Evolutionary conservation across 2,797 vertebrate genomes (phyloP).

Genomic region (Ceryle rudis): DNA sequence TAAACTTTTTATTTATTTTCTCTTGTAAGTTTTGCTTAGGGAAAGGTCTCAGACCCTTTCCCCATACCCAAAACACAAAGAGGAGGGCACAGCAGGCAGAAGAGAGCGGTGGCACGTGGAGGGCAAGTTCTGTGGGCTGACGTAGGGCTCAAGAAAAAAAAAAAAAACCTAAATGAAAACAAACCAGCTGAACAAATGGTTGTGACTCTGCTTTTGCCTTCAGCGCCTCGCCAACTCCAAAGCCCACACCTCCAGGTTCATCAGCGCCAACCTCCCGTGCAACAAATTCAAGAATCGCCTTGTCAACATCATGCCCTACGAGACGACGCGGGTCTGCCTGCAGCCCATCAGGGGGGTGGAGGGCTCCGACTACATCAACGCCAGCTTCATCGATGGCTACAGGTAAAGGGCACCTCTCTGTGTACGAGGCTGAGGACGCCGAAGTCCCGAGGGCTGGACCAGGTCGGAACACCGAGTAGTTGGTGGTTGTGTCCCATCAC

Average conservation of each 20-base stretch:
- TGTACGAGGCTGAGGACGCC: not conserved
- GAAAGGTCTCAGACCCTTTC: not conserved
- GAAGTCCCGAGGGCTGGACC: rapidly evolving
- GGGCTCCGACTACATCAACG: conserved; percentile 96
- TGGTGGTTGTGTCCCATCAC: not conserved
- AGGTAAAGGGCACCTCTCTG: conserved; percentile 73
- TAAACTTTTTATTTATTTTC: not conserved
- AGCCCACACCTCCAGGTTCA: conserved; percentile 96
- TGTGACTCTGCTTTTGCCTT: not conserved
- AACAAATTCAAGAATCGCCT: conserved; percentile 99
- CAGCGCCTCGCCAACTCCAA: conserved; percentile 98
- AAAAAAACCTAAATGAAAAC: no score
- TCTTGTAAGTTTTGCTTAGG: not conserved
- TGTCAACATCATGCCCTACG: conserved; percentile 99
- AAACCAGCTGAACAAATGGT: not conserved
- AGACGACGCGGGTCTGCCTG: conserved; percentile 94
- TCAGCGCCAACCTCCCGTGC: conserved; percentile 98
- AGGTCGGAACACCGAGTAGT: not conserved
- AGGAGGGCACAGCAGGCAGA: not conserved
- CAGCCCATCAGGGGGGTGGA: conserved; percentile 98
- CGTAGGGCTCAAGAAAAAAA: rapidly evolving
- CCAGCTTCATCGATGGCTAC: conserved; percentile 97
- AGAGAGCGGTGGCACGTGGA: rapidly evolving
- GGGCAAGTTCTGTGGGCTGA: not conserved
- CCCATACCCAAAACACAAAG: not conserved